Base-by-base conservation (phyloP, 2,797 vertebrate species). In the Luscinia megarhynchos region DNA sequence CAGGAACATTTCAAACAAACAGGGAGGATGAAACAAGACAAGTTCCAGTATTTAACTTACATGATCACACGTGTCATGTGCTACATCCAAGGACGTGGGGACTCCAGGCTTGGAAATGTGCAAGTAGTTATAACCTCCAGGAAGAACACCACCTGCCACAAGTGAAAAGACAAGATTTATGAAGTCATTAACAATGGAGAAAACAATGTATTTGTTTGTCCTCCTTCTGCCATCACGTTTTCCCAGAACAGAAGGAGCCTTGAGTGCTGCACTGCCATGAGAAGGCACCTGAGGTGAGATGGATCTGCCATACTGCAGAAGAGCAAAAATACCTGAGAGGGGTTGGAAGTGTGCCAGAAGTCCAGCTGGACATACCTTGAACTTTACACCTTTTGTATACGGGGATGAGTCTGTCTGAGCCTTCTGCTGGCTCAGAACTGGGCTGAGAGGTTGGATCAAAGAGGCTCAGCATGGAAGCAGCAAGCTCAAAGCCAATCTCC, bases 401-500 rank as follows among this genome's bases (percentile, higher is more conserved):
- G 4, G 98, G 98, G 34, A 98, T 94, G n/a, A 99, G 98, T 41
- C 81, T 95, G 30, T 98, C 98, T 23, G 51, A 43, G 26, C 96
- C 97, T 20, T 97, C 81, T 1, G 96, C 87, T 2, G 94, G 91
- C 30, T 97, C 66, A 0, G 67, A 83, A 24, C 58, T 12, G 30
- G 95, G 92, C 72, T 98, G 97, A 61, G 94, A 72, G 9, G 97
- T 98, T 6, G 98, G 98, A 94, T 99, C 99, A 19, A 99, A 98
- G 50, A 98, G 97, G 34, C 66, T 92, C 94, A 99, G 97, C 97
- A 99, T 89, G 26, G 63, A 91, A 34, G 96, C 95, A 11, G 99
- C 99, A 93, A 99, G 97, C 34, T 98, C 98, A 90, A 94, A 98
- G 30, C 99, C 99, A 76, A 99, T 97, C 86, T 99, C 98, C 94